These are phyloP conservation scores for Enteromius anoplus DNA, from an alignment of 2,797 vertebrate species.

Conservation along the genomic window DNA sequence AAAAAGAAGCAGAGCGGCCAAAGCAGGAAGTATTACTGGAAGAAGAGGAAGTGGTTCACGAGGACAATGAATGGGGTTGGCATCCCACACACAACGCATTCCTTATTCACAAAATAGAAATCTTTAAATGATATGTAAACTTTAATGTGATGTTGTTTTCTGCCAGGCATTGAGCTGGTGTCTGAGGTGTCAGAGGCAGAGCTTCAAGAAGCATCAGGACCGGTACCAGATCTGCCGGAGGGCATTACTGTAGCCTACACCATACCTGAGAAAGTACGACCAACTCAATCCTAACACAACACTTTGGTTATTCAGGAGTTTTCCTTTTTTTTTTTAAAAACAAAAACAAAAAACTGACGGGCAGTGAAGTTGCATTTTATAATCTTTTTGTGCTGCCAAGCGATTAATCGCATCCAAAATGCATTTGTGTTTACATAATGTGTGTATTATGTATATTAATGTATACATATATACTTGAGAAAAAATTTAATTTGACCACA, in stretches of 20 bases:
- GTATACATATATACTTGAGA: too few relatives aligned
- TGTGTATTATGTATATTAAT: too few relatives aligned
- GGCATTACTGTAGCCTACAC: slow-evolving; percentile 97
- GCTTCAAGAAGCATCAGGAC: slow-evolving; percentile 84
- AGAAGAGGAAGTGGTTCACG: slow-evolving; percentile 85
- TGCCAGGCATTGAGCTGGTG: slow-evolving; percentile 91
- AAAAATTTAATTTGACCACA: too few relatives aligned
- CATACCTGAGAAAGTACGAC: slow-evolving; percentile 85
- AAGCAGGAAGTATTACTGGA: slow-evolving; percentile 79
- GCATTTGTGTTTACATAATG: too few relatives aligned
- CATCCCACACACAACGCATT: not conserved
- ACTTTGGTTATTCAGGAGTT: not conserved
- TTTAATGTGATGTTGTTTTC: not conserved
- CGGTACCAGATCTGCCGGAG: slow-evolving; percentile 86
- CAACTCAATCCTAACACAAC: not conserved
- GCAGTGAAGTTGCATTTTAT: not conserved
- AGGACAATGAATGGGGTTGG: slow-evolving; percentile 96
- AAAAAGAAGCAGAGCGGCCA: slow-evolving; percentile 79
- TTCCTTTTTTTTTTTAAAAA: too few relatives aligned
- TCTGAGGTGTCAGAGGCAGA: slow-evolving; percentile 91
- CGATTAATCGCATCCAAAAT: too few relatives aligned
- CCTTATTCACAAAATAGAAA: not conserved
- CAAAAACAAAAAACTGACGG: not conserved
- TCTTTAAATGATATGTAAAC: not conserved
- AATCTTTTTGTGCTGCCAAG: not conserved